These are phyloP conservation scores for Drosophila eohydei DNA, from an alignment of 2,888 invertebrate species.

Conservation along the genomic window DNA sequence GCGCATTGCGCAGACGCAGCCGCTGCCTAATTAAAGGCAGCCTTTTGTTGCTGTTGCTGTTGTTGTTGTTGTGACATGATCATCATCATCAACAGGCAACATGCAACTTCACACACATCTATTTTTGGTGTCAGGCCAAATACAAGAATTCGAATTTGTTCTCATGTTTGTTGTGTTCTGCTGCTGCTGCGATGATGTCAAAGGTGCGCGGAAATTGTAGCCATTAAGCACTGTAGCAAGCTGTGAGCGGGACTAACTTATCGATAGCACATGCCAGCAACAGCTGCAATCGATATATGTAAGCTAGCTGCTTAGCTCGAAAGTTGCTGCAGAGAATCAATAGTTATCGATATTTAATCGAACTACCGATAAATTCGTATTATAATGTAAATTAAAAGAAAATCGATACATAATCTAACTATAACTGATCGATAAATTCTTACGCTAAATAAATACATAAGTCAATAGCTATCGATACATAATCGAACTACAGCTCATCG, in stretches of 20 bases:
- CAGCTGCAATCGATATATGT: not conserved
- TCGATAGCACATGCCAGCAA: not conserved
- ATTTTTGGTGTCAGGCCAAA: constrained; percentile 30
- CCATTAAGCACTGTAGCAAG: not conserved
- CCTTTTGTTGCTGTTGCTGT: constrained; percentile 15
- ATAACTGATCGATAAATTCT: not conserved
- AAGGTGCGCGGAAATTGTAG: constrained; percentile 24
- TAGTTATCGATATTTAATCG: not conserved
- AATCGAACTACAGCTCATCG: too few species aligned
- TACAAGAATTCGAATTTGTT: constrained; percentile 2
- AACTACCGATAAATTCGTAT: not conserved
- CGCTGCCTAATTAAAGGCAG: constrained; percentile 48
- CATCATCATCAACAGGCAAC: constrained; percentile 26
- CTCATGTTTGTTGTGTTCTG: constrained; percentile 5
- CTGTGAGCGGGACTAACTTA: not conserved
- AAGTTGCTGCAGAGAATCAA: not conserved
- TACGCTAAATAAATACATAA: not conserved
- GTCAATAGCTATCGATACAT: too few species aligned
- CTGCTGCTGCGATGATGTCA: constrained; percentile 3
- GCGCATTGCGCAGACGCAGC: constrained; percentile 51
- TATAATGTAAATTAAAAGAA: not conserved
- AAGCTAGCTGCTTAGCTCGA: not conserved
- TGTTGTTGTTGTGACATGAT: constrained; percentile 40
- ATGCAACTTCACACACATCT: constrained; percentile 50
- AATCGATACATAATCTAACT: not conserved